Conservation (phyloP, 2,113 vertebrate genomes). For the Pogona vitticeps region DNA sequence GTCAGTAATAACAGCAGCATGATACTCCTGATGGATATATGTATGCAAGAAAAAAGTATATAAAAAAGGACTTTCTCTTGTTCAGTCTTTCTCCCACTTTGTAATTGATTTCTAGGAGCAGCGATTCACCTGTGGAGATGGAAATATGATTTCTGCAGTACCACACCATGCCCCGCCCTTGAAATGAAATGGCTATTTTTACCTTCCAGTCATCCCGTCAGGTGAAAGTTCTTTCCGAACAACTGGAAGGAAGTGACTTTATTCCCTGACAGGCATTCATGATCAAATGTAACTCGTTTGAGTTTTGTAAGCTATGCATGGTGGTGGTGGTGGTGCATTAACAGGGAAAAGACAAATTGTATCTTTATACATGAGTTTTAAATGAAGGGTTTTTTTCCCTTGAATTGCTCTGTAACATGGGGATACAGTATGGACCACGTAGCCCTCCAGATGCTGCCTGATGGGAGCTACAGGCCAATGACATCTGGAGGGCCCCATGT, state of each 20-base stretch:
- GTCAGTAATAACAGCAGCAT: slow-evolving; percentile 34
- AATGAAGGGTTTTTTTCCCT: neutral
- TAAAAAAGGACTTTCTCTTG: neutral
- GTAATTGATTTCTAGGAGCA: neutral
- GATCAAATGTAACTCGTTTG: neutral
- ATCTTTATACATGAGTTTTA: neutral
- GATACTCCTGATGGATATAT: slow-evolving; percentile 53
- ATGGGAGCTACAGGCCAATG: neutral
- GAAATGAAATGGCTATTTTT: slow-evolving; percentile 29
- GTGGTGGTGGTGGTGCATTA: too few species aligned
- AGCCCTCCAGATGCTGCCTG: neutral
- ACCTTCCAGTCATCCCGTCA: slow-evolving; percentile 32
- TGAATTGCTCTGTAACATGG: slow-evolving; percentile 21
- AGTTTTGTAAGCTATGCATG: slow-evolving; percentile 9
- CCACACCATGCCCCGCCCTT: neutral
- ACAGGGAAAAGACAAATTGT: slow-evolving; percentile 40
- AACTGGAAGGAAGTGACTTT: slow-evolving; percentile 18
- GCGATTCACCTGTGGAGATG: neutral
- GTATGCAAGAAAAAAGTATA: slow-evolving; percentile 36
- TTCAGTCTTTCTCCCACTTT: too few species aligned
- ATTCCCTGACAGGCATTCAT: slow-evolving; percentile 39
- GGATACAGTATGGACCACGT: neutral
- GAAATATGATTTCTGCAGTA: neutral
- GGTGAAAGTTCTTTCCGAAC: slow-evolving; percentile 21
- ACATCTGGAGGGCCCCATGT: neutral